Base-by-base conservation (phyloP, 2,888 invertebrate species). In the Drosophila melanosoma region DNA sequence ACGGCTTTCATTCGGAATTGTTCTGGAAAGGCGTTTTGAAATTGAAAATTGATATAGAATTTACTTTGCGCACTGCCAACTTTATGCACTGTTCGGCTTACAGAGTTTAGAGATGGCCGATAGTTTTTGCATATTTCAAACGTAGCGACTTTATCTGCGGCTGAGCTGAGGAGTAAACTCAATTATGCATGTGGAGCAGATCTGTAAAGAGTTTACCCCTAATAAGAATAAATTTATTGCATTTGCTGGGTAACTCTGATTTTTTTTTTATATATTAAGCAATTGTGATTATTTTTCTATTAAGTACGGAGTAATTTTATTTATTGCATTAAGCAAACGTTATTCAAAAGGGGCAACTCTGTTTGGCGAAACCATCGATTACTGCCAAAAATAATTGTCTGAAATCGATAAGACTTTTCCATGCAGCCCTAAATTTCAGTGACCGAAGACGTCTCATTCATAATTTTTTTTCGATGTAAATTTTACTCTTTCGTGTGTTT, bases 1-100 rank as follows among this genome's bases (percentile, higher is more conserved):
- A 49, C 40, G 42, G 38, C 35, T 57, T 56, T 49, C 33, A 59
- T 64, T 35, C 58, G 20, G 38, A 42, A 59, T 66, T 52, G 38
- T 66, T 56, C 53, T 58, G 58, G 7, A 62, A 66, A 69, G 49
- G 52, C 36, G 56, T 66, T 60, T 82, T 57, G 51, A 54, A 85
- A 72, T 70, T 68, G 57, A 52, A 63, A 64, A 67, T 64, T 88
- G 64, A 71, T 85, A 61, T 69, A 66, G 53, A 79, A 76, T 80
- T 78, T 75, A 69, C 70, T 74, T 74, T 85, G 71, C 73, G 83
- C 74, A 80, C 86, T 88, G 88, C 64, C 73, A 85, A 86, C 81
- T 88, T 77, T 56, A 76, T 66, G 72, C 60, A 69, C 69, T 49
- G 57, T 63, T 74, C 62, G 74, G 69, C 69, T 76, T 74, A 58